Evolutionary conservation across 2,113 vertebrate species (phyloP).

Genomic region (Etia nguti): DNA sequence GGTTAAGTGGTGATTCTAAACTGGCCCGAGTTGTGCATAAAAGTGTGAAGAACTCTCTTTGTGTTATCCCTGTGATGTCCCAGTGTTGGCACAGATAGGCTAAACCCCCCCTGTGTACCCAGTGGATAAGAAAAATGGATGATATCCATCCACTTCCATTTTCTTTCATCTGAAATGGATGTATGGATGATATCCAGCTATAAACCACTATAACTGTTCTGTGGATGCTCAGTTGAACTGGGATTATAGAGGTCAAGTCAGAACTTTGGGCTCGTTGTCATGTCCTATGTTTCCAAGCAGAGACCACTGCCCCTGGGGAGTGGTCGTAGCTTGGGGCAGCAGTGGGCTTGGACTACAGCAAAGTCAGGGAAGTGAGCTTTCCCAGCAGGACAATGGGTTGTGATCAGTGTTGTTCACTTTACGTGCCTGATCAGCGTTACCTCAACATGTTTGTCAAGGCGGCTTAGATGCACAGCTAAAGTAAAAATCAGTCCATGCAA

Average conservation of each 20-base stretch:
- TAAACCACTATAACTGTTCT: too few species aligned
- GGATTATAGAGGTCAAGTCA: neutral
- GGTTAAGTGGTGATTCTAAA: neutral
- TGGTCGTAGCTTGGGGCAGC: accelerated
- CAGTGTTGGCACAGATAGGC: neutral
- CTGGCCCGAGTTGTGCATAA: neutral
- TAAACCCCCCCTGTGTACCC: neutral
- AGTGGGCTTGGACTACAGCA: neutral
- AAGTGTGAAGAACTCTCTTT: neutral
- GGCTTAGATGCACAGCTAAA: neutral
- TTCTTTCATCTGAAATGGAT: too few species aligned
- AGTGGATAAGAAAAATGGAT: too few species aligned
- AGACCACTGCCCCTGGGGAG: neutral
- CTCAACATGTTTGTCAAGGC: accelerated
- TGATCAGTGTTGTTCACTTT: neutral
- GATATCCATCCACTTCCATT: too few species aligned
- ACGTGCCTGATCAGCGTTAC: neutral
- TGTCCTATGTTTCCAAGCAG: neutral
- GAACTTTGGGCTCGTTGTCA: neutral
- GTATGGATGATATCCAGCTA: too few species aligned
- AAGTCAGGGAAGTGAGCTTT: neutral
- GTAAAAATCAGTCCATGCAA: accelerated
- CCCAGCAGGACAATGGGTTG: accelerated
- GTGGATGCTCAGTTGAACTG: too few species aligned
- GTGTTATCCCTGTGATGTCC: neutral